Base-by-base conservation (phyloP, 2,888 invertebrate genomes). In the Orthosia gothica region DNA sequence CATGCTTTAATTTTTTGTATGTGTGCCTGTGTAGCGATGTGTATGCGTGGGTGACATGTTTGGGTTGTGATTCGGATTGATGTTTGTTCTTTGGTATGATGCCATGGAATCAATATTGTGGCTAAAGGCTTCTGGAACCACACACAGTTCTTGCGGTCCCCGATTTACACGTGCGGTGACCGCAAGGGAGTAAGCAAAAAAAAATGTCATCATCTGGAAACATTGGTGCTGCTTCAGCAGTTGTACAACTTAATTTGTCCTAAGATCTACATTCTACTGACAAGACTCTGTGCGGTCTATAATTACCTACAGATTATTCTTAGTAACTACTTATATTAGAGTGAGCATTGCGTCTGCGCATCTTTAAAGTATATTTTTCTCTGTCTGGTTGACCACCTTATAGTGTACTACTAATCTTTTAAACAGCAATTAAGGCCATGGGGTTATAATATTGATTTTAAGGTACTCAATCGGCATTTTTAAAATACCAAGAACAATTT, bases 1-100 rank as follows among this genome's bases (percentile, higher is more conserved):
- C 93, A 93, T 94, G 96, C 96, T 96, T 96, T 96, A 95, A 95
- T 93, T 94, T n/a, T 95, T 93, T 92, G 89, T 93, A 92, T 85
- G 89, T 85, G 90, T 91, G 88, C 72, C 81, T 83, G 84, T 81
- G 79, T 85, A 83, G 84, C 68, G 70, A 75, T 79, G 82, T 81
- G 74, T 84, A 85, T 80, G 78, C 70, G 76, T 40, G 40, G 40
- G 40, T 40, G 65, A 79, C 57, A 75, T 88, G 82, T 83, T 81
- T 81, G 89, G 83, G 85, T 84, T 78, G 76, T 83, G 86, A 86
- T 82, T 83, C 73, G 74, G 74, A 71, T 75, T 83, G 83, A 76
- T 84, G 83, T 76, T 79, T 79, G 74, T 71, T 74, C 63, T 82
- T 67, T 74, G 66, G 68, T 15, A 32, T 50, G 49, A 40, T 61